Conservation (phyloP, 2,888 invertebrate species). For the Cosmopolites sordidus region DNA sequence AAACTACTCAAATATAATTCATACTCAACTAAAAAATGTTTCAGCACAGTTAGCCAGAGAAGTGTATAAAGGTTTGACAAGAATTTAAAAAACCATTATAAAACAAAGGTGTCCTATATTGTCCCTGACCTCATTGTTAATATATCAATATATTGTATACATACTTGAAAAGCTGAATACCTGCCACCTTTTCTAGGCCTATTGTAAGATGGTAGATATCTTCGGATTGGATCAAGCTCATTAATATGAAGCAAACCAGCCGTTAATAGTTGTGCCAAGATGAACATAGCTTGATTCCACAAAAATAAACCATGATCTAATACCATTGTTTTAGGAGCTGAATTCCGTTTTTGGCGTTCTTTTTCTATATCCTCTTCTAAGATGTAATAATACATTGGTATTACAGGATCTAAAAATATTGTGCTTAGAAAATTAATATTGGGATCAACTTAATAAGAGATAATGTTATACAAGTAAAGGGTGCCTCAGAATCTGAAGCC, state of each 20-base stretch:
- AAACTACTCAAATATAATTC: too few species aligned
- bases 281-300: slow-evolving; percentile 95
- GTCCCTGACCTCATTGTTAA: too few species aligned
- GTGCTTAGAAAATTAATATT: too few species aligned
- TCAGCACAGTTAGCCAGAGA: too few species aligned
- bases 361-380: slow-evolving; percentile 67
- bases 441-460: too few species aligned
- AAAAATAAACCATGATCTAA: slow-evolving; percentile 67
- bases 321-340: slow-evolving; percentile 34
- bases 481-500: too few species aligned
- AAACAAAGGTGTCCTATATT: too few species aligned
- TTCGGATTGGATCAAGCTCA: slow-evolving; percentile 91
- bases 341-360: slow-evolving; percentile 65
- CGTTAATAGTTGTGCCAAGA: slow-evolving; percentile 88
- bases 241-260: slow-evolving; percentile 84
- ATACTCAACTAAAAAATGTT: too few species aligned
- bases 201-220: slow-evolving; percentile 94
- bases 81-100: too few species aligned
- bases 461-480: too few species aligned
- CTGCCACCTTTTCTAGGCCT: slow-evolving; percentile 86
- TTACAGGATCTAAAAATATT: slow-evolving; percentile 79
- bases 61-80: too few species aligned
- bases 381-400: slow-evolving; percentile 92
- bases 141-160: slow-evolving; percentile 10
- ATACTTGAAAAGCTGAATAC: slow-evolving; percentile 96